Base-by-base conservation (phyloP, 2,888 invertebrate species). In the Pseudococcus jackbeardsleyi region DNA sequence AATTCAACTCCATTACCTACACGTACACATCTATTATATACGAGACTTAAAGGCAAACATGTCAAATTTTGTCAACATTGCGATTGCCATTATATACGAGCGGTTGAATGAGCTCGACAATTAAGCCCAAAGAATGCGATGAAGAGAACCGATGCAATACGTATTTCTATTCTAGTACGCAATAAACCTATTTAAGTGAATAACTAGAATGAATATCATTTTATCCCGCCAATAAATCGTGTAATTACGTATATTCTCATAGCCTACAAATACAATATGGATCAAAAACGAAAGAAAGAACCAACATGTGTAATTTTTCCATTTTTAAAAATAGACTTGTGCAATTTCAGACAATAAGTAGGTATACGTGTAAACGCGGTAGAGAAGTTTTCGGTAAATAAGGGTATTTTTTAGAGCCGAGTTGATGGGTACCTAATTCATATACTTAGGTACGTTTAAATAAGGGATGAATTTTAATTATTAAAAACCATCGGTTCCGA, bases 381-480 rank as follows among this genome's bases (percentile, higher is more conserved):
- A 42, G 42, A 8, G 42, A 42, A 42, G 42, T 42, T 8, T 42
- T 8, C 7, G 42, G 8, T 42, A 42, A 42, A 42, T 42, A 42
- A 42, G 42, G 42, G 9, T 9, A 42, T 8, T 42, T 42, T 42
- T 42, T 5, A 42, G 9, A 42, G 42, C 22, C 26, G 26, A 26
- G 4, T 26, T 68, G 11, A 22, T 22, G 9, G 12, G 68, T 68
- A 68, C n/a, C n/a, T n/a, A 59, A 42, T 42, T 42, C n/a, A n/a
- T n/a, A n/a, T 59, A 59, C 7, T n/a, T n/a, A 15, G 3, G 17
- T 68, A 68, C 9, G 26, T 26, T 26, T 9, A 1, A 64, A 9
- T 26, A 68, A n/a, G n/a, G 26, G 68, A 22, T 68, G 15, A 68
- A 68, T 68, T 68, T 68, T 68, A 68, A 68, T 26, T 68, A 68